phyloP scores from a whole-genome alignment of 2,888 invertebrate species.

The Nephrotoma flavescens region DNA sequence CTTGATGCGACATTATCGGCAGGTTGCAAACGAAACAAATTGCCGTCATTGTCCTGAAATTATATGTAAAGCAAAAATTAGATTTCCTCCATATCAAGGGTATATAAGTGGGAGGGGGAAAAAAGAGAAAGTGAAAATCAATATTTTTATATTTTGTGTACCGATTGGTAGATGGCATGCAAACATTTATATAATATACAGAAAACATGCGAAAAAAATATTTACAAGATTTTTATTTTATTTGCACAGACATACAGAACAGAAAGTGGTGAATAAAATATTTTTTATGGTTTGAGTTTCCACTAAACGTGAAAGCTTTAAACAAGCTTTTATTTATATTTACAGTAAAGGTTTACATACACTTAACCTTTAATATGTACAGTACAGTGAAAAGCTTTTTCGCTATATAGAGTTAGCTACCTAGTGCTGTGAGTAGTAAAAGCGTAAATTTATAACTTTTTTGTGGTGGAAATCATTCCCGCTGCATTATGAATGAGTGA shows the following conservation, averaged over 20 bases:
- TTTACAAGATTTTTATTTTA: background rate
- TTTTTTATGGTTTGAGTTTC: background rate
- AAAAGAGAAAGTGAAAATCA: background rate
- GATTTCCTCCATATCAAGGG: background rate
- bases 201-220: background rate
- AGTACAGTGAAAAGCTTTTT: background rate
- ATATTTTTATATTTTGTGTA: background rate
- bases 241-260: background rate
- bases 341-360: background rate
- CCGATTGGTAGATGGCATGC: background rate
- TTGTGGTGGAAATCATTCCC: background rate
- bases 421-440: background rate
- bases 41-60: slow-evolving; percentile 77
- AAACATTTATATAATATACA: background rate
- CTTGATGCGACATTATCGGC: slow-evolving; percentile 88
- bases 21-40: slow-evolving; percentile 94
- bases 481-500: background rate
- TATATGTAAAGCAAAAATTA: background rate
- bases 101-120: background rate
- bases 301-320: background rate
- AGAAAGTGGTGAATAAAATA: background rate
- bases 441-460: background rate
- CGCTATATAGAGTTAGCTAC: background rate
- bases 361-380: background rate
- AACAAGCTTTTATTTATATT: background rate